These are phyloP conservation scores for Pararge aegeria DNA, from an alignment of 1,140 invertebrate genomes.

Conservation along the genomic window DNA sequence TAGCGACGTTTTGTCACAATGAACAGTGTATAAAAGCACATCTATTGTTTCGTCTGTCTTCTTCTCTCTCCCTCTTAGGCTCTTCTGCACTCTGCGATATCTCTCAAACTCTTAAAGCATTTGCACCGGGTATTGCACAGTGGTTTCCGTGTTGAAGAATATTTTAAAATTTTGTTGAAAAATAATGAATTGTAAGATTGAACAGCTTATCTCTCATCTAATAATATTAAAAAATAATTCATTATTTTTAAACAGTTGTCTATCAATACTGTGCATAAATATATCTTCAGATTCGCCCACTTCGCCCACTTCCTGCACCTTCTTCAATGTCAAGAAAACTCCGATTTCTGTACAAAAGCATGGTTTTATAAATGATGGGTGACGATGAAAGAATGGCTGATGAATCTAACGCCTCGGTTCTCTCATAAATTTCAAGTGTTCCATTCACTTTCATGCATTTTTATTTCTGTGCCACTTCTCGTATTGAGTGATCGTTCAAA, in stretches of 20 bases:
- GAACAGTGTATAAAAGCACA: constrained; percentile 48
- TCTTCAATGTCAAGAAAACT: constrained; percentile 50
- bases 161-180: constrained; percentile 36
- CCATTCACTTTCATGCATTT: constrained; percentile 56
- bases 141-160: constrained; percentile 45
- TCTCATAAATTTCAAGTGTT: constrained; percentile 47
- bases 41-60: constrained; percentile 44
- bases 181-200: constrained; percentile 41
- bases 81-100: constrained; percentile 58
- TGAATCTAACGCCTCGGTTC: constrained; percentile 65
- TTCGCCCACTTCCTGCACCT: constrained; percentile 44
- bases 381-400: constrained; percentile 57
- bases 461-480: constrained; percentile 45
- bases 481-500: constrained; percentile 47
- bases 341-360: constrained; percentile 72
- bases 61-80: constrained; percentile 41
- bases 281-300: constrained; percentile 36
- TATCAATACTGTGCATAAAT: constrained; percentile 27
- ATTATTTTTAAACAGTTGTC: constrained; percentile 48
- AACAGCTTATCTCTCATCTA: too few relatives aligned
- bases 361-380: constrained; percentile 58
- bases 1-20: constrained; percentile 32
- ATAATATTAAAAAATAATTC: too few relatives aligned
- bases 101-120: constrained; percentile 43
- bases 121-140: constrained; percentile 58